A percentile compares a stretch with the other conserved stretches of the same genome.
Conservation (phyloP, 2,113 vertebrate genomes). For the Otocyon megalotis region DNA sequence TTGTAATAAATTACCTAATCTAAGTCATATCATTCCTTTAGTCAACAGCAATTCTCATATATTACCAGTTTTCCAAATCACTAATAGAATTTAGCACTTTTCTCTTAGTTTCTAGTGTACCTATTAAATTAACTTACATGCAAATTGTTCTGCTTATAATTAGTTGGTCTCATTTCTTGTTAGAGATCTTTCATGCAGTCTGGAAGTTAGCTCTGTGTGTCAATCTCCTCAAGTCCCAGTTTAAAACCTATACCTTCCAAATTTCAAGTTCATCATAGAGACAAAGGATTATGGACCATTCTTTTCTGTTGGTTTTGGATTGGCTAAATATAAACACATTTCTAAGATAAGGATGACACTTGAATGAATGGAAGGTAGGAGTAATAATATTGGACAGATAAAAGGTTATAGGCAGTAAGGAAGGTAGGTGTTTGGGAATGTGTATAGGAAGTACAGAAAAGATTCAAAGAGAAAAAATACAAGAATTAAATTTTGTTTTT, state of each 20-base stretch:
- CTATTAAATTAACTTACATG: neutral
- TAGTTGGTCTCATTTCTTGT: neutral
- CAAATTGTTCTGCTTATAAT: neutral
- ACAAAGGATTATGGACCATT: neutral
- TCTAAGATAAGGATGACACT: neutral
- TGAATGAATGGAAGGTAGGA: neutral
- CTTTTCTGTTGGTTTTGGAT: neutral
- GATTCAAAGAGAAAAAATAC: neutral
- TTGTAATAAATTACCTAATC: neutral
- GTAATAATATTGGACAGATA: neutral
- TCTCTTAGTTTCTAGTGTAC: neutral
- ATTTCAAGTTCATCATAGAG: neutral
- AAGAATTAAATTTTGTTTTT: neutral
- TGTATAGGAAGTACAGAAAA: neutral
- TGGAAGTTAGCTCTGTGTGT: neutral
- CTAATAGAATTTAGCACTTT: neutral
- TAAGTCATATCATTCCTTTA: neutral
- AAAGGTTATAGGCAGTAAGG: neutral
- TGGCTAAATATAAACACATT: neutral
- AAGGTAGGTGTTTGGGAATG: neutral
- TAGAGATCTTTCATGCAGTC: neutral
- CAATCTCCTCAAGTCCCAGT: neutral
- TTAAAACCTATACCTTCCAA: neutral
- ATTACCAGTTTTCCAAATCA: neutral
- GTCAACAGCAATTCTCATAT: neutral